A percentile compares a stretch with the other conserved stretches of the same genome.
Evolutionary conservation across 2,888 invertebrate genomes (phyloP).

Genomic region (Cerastis rubricosa): DNA sequence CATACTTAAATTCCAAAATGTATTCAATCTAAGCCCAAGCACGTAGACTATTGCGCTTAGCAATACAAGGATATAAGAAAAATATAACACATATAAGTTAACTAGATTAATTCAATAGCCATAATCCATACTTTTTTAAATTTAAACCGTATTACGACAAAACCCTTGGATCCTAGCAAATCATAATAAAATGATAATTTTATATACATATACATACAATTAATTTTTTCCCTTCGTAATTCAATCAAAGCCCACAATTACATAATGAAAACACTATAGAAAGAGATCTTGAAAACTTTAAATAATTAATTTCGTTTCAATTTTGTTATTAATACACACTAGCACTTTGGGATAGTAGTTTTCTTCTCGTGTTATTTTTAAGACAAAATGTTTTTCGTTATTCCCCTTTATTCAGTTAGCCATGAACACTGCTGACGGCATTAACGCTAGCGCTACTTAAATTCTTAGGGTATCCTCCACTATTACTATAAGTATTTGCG

Average conservation of each 20-base stretch:
- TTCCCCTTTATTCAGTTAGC: not conserved
- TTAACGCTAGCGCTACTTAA: not conserved
- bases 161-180: not conserved
- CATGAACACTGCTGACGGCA: not conserved
- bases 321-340: not conserved
- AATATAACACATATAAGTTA: not conserved
- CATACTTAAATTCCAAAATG: not conserved
- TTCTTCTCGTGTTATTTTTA: not conserved
- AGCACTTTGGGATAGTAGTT: not conserved
- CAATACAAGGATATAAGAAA: not conserved
- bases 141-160: not conserved
- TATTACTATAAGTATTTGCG: slow-evolving; percentile 1
- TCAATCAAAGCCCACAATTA: slow-evolving; percentile 1
- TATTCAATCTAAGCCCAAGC: not conserved
- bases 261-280: not conserved
- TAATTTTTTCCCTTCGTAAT: not conserved
- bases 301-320: not conserved
- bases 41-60: not conserved
- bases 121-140: not conserved
- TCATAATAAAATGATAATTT: not conserved
- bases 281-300: slow-evolving; percentile 14
- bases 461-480: not conserved
- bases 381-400: not conserved
- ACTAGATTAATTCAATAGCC: not conserved
- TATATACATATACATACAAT: not conserved